Conservation (phyloP, 2,113 vertebrate genomes). For the Pachyramphus minor region DNA sequence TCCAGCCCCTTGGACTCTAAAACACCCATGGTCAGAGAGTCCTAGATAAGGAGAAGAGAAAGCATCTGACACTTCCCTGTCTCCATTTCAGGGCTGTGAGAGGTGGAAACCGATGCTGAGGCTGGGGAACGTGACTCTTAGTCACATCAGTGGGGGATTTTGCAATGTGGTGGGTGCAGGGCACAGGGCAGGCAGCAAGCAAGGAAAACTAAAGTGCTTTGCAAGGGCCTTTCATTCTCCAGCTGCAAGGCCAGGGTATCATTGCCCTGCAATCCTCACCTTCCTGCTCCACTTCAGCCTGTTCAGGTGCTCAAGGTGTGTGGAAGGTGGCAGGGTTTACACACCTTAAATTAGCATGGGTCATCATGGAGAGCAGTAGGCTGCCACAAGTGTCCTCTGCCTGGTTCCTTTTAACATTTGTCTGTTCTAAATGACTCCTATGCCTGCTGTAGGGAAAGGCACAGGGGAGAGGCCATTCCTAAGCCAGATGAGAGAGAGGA, state of each 20-base stretch:
- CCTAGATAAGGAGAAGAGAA: conserved; percentile 37
- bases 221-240: neutral
- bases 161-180: neutral
- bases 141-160: conserved; percentile 30
- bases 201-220: neutral
- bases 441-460: neutral
- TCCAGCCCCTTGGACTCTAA: neutral
- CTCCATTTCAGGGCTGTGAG: neutral
- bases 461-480: neutral
- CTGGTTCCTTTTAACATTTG: neutral
- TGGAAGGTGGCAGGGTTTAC: neutral
- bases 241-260: neutral
- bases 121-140: conserved; percentile 23
- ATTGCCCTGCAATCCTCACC: neutral
- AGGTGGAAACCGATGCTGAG: neutral
- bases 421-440: neutral
- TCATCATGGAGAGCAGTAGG: neutral
- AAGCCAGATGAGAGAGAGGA: neutral
- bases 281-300: neutral
- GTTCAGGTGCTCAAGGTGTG: neutral
- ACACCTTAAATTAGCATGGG: neutral
- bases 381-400: neutral
- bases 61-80: neutral
- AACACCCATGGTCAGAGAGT: neutral
- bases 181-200: neutral